phyloP scores from a whole-genome alignment of 1,140 invertebrate species.

The Neuroterus valhalla region DNA sequence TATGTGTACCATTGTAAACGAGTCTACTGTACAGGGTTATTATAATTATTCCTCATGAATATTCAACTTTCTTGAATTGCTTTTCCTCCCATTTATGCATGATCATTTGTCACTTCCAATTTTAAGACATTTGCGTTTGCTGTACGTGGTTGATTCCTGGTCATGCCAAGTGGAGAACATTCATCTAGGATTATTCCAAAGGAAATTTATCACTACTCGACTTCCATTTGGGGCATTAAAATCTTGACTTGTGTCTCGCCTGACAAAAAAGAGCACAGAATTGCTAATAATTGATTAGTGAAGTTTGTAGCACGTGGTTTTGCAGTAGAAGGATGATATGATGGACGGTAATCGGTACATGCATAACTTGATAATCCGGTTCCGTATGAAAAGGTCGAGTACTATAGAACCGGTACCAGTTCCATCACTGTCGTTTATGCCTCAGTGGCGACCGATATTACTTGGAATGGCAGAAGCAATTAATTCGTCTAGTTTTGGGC shows the following conservation, averaged over 20 bases:
- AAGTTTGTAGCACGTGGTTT: background rate
- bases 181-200: too few species aligned
- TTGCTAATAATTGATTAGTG: background rate
- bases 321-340: background rate
- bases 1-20: slow-evolving; percentile 34
- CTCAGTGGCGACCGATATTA: background rate
- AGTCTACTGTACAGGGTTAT: background rate
- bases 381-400: background rate
- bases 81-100: background rate
- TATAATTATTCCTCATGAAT: slow-evolving; percentile 23
- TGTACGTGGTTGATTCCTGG: background rate
- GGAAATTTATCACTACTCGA: too few species aligned
- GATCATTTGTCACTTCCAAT: slow-evolving; percentile 25
- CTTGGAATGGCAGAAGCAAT: background rate
- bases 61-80: slow-evolving; percentile 4
- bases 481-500: too few species aligned
- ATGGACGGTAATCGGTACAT: background rate
- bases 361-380: slow-evolving; percentile 14
- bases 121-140: background rate
- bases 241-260: too few species aligned
- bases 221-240: too few species aligned
- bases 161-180: background rate
- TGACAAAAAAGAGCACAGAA: too few species aligned
- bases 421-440: slow-evolving; percentile 20
- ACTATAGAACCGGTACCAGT: slow-evolving; percentile 20